Percentiles rank a stretch among this genome's conserved stretches.
Evolutionary conservation across 2,888 invertebrate species (phyloP).

Genomic region (Neuroscelio doddi): DNA sequence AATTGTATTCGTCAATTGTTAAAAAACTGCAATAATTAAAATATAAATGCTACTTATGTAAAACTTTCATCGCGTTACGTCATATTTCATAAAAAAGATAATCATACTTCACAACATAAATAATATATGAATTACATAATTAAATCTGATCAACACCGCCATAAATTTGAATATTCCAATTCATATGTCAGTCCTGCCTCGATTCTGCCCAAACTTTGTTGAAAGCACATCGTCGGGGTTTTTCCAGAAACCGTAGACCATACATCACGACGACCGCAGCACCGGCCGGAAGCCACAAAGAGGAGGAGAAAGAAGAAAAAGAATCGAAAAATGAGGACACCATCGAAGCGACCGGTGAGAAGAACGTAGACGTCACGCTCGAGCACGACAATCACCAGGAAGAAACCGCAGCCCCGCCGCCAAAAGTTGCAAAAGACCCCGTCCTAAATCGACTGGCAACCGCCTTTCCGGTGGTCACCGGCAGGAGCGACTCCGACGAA

Average conservation of each 20-base stretch:
- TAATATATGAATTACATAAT: background rate
- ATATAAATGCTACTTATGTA: too few species aligned
- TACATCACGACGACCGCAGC: slow-evolving; percentile 67
- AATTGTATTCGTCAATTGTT: too few species aligned
- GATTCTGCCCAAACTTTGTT: background rate
- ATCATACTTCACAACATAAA: slow-evolving; percentile 2
- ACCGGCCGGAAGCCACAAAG: slow-evolving; percentile 54
- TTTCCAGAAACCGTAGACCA: slow-evolving; percentile 66
- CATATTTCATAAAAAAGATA: too few species aligned
- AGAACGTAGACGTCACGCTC: slow-evolving; percentile 40
- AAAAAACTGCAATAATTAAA: too few species aligned
- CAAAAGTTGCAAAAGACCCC: slow-evolving; percentile 45
- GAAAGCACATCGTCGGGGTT: slow-evolving; percentile 4
- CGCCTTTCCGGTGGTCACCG: slow-evolving; percentile 38
- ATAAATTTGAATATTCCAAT: too few species aligned
- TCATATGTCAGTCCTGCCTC: background rate
- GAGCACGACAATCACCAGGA: slow-evolving; percentile 32
- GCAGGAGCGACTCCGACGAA: slow-evolving; percentile 23
- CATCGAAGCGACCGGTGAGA: slow-evolving; percentile 40
- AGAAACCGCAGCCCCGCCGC: slow-evolving; percentile 17
- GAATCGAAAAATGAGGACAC: slow-evolving; percentile 25
- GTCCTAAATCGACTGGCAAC: slow-evolving; percentile 51
- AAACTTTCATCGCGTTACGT: too few species aligned
- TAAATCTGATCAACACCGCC: too few species aligned
- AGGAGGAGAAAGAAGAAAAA: slow-evolving; percentile 36